These are phyloP conservation scores for Serilophus lunatus DNA, from an alignment of 2,113 vertebrate genomes.

Conservation along the genomic window DNA sequence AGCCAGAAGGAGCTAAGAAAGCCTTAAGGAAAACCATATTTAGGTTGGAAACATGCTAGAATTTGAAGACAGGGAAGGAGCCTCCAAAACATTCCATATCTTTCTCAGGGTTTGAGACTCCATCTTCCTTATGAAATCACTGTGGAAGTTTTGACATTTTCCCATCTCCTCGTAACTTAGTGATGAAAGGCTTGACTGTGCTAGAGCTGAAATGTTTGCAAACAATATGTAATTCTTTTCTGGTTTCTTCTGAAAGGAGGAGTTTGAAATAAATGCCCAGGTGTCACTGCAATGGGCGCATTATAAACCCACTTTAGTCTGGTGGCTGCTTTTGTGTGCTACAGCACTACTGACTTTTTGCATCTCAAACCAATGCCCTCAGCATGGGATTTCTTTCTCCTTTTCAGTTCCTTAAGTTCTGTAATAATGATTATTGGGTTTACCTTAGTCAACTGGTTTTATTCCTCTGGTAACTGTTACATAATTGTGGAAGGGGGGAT, in stretches of 20 bases:
- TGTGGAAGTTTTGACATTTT: not conserved
- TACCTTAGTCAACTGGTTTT: not conserved
- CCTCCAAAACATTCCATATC: not conserved
- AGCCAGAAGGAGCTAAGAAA: not conserved
- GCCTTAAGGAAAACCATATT: not conserved
- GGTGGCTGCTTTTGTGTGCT: not conserved
- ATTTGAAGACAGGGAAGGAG: not conserved
- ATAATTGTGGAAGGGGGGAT: not conserved
- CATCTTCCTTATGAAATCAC: not conserved
- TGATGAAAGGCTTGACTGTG: not conserved
- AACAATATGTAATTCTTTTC: not conserved
- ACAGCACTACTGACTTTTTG: not conserved
- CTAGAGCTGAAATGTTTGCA: not conserved
- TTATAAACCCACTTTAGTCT: not conserved
- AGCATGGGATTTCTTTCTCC: not conserved
- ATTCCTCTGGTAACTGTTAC: not conserved
- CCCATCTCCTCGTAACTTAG: not conserved
- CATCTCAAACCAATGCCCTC: not conserved
- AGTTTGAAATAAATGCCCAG: not conserved
- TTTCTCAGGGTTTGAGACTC: not conserved
- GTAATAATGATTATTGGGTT: not conserved
- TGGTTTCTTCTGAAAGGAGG: not conserved
- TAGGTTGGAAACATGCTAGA: not conserved
- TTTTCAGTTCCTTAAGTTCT: not conserved
- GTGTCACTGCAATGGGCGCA: not conserved